Evolutionary conservation across 2,113 vertebrate genomes (phyloP), one percentile per base, ranked within the genome.

Genomic region (Rhinolophus sinicus): DNA sequence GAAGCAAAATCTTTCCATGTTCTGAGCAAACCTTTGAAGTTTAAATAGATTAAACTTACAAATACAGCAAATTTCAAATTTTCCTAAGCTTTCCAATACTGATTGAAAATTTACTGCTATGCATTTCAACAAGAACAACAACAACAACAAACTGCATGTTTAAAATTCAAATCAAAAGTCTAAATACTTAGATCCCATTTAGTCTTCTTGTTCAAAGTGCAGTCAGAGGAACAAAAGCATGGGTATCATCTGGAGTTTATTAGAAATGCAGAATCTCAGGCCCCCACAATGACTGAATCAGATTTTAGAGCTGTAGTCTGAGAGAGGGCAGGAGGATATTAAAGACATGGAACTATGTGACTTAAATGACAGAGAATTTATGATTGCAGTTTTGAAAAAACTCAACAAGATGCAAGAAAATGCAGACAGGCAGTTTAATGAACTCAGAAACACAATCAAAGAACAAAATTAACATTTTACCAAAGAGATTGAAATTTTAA

Each of bases 1-100:
- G 88, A 87, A 78, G 84, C 40, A 95, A 96, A 96, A 78, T 88
- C 67, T 94, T 91, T 62, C 52, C 52, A 24, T 28, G 2, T 95
- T 84, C 73, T 86, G 50, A 96, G 85, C n/a, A 91, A 88, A 94
- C 91, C 52, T 56, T 93, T 81, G 64, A 90, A 91, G 76, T 93
- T 96, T 88, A 92, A 96, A 95, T 93, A 96, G 88, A 95, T 97
- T 93, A 95, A 97, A 88, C 30, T 88, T 87, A 95, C 28, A 84
- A 95, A 97, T 76, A 94, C 5, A 93, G 35, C 54, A 88, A 91
- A 94, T 93, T 87, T 75, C 52, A 85, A 91, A 77, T 88, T 95
- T n/a, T 85, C 72, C 40, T 77, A 78, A 97, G 86, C 54, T 73
- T 85, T 82, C 47, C 72, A 69, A 80, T 65, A 94, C 76, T 91